Conservation (phyloP, 2,113 vertebrate genomes). For the Chiloscyllium plagiosum region DNA sequence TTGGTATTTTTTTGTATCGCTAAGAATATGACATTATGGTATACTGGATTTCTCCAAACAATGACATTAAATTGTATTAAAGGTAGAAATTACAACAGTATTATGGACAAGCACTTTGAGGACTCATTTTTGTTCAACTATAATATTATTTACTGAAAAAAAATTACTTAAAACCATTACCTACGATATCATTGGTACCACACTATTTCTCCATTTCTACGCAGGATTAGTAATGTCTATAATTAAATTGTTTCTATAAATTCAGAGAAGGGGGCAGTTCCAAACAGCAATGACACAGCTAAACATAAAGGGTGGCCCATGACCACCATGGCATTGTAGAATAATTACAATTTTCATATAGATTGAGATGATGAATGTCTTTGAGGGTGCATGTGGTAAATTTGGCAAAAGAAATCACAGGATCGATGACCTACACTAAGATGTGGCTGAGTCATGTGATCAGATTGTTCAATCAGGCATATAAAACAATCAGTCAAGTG, state of each 20-base stretch:
- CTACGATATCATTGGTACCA: not conserved
- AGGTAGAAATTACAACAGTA: not conserved
- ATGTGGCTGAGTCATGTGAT: not conserved
- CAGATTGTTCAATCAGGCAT: not conserved
- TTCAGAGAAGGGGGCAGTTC: not conserved
- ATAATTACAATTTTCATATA: not conserved
- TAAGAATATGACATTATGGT: not conserved
- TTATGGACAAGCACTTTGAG: not conserved
- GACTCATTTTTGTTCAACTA: not conserved
- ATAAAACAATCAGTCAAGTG: not conserved
- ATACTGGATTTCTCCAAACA: not conserved
- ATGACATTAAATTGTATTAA: not conserved
- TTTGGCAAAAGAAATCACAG: not conserved
- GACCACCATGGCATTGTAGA: not conserved
- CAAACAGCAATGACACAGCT: not conserved
- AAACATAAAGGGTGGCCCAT: not conserved
- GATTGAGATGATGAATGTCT: not conserved
- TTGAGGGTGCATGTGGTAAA: not conserved
- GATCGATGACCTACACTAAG: not conserved
- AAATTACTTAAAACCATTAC: not conserved
- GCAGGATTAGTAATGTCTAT: not conserved
- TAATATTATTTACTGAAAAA: not conserved
- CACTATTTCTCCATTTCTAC: not conserved
- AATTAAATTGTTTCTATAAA: not conserved
- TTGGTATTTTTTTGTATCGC: not conserved